Percentiles rank a stretch among this genome's conserved stretches.
Conservation (phyloP, 2,797 vertebrate genomes). For the Heliangelus exortis region DNA sequence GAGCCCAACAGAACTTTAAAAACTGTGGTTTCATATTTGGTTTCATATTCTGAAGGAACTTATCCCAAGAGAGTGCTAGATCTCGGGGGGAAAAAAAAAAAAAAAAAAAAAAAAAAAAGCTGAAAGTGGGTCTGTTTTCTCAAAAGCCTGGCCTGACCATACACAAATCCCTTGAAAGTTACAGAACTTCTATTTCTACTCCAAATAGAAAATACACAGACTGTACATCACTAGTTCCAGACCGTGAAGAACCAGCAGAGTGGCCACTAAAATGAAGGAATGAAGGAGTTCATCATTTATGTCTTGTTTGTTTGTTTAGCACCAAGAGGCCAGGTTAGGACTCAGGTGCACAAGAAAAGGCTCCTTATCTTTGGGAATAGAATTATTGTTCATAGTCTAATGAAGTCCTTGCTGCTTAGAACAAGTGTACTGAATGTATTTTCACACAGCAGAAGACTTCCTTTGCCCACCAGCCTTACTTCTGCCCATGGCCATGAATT, state of each 20-base stretch:
- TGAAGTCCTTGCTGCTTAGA: not conserved
- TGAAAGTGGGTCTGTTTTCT: not conserved
- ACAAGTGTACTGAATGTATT: not conserved
- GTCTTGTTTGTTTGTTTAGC: not conserved
- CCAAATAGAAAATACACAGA: not conserved
- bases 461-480: not conserved
- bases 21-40: not conserved
- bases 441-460: not conserved
- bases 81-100: no score
- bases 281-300: not conserved
- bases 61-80: not conserved
- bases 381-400: not conserved
- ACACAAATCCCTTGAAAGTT: not conserved
- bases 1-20: not conserved
- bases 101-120: not conserved
- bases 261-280: not conserved
- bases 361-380: not conserved
- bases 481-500: not conserved
- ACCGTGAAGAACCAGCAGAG: not conserved
- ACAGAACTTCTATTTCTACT: not conserved
- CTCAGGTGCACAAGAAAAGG: not conserved
- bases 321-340: not conserved
- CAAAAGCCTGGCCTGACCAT: not conserved
- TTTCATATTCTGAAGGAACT: not conserved
- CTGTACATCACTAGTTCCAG: not conserved